phyloP scores from a whole-genome alignment of 2,888 invertebrate species.

The Drosophila birchii region DNA sequence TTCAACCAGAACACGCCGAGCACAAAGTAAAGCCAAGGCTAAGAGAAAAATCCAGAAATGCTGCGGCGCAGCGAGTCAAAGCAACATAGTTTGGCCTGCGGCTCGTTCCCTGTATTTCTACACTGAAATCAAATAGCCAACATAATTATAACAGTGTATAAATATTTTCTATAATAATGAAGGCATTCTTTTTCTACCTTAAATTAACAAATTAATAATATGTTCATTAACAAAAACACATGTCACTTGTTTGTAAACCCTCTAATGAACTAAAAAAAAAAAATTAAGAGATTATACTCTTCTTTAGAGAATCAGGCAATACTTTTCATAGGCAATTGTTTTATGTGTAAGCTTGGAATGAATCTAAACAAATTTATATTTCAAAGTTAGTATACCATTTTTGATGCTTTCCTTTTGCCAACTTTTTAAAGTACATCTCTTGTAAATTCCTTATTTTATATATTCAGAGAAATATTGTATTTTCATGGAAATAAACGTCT shows the following conservation, averaged over 20 bases:
- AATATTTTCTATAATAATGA: background rate
- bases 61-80: conserved; percentile 35
- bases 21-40: conserved; percentile 32
- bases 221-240: background rate
- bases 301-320: too few relatives aligned
- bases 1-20: conserved; percentile 39
- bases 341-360: background rate
- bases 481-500: background rate
- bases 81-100: conserved; percentile 27
- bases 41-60: conserved; percentile 30
- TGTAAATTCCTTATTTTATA: background rate
- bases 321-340: background rate
- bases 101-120: conserved; percentile 1
- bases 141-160: too few relatives aligned
- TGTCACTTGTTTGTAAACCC: too few relatives aligned
- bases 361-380: background rate
- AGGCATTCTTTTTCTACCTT: background rate
- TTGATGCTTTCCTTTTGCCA: background rate
- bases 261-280: too few relatives aligned
- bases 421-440: background rate
- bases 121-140: background rate
- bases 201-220: background rate
- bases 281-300: too few relatives aligned
- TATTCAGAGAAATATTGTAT: background rate
- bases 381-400: background rate